phyloP scores from a whole-genome alignment of 2,888 invertebrate species.

The Strigamia crassipes region DNA sequence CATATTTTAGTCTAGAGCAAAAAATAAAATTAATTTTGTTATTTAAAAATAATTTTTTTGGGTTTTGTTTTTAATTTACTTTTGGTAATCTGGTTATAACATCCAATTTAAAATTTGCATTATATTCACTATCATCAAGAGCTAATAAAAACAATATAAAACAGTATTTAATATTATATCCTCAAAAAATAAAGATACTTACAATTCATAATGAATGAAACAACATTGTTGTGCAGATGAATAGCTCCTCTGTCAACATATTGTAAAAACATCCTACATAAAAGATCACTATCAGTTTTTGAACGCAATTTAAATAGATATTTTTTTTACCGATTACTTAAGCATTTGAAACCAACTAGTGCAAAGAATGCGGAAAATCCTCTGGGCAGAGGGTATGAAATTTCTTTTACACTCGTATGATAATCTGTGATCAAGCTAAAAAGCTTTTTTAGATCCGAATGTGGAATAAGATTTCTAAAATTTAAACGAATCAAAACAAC shows the following conservation, averaged over 20 bases:
- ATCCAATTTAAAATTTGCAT: conserved; percentile 12
- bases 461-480: not conserved
- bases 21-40: not conserved
- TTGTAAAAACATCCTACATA: conserved; percentile 20
- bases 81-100: not conserved
- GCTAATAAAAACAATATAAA: not conserved
- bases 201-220: conserved; percentile 20
- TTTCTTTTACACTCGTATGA: not conserved
- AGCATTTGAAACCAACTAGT: not conserved
- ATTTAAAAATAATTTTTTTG: too few species aligned
- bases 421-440: not conserved
- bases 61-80: not conserved
- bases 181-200: not conserved
- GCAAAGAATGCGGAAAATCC: conserved; percentile 21
- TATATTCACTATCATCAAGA: not conserved
- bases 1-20: conserved; percentile 15
- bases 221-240: not conserved
- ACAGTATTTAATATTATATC: not conserved
- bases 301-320: not conserved
- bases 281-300: not conserved
- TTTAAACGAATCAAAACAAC: not conserved
- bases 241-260: conserved; percentile 20
- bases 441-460: not conserved
- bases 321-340: not conserved
- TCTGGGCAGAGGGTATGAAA: not conserved